These are phyloP conservation scores for Meriones psammophilus DNA, from an alignment of 2,797 vertebrate species.

Conservation along the genomic window DNA sequence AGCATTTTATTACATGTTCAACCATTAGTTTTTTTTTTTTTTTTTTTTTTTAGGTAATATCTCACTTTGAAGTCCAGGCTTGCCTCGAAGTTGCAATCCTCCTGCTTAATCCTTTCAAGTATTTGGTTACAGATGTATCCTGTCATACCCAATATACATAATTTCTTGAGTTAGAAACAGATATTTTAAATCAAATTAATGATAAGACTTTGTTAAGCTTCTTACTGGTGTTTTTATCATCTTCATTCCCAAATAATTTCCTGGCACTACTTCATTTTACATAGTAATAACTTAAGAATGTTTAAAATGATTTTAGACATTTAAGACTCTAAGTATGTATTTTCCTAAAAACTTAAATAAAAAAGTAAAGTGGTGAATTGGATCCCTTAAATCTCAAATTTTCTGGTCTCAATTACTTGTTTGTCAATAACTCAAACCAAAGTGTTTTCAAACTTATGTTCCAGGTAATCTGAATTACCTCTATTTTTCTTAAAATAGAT, in stretches of 20 bases:
- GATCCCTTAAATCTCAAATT: neutral
- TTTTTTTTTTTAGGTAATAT: neutral
- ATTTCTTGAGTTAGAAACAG: neutral
- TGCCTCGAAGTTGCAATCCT: neutral
- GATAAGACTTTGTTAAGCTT: neutral
- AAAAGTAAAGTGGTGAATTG: slow-evolving; percentile 35
- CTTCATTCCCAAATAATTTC: neutral
- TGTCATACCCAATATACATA: neutral
- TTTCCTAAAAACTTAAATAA: neutral
- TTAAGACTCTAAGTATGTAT: neutral
- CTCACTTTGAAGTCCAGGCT: neutral
- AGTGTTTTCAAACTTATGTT: neutral
- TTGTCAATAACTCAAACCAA: slow-evolving; percentile 25
- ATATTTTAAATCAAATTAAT: slow-evolving; percentile 12
- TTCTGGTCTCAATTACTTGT: slow-evolving; percentile 37
- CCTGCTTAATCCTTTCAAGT: neutral
- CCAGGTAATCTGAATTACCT: slow-evolving; percentile 19
- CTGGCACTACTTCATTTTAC: neutral
- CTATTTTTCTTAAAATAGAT: neutral
- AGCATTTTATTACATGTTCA: neutral
- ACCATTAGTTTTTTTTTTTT: neutral
- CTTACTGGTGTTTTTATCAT: neutral
- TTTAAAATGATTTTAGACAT: neutral
- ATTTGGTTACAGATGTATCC: neutral
- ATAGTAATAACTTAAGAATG: slow-evolving; percentile 9